Base-by-base conservation (phyloP, 2,113 vertebrate genomes). In the Uria lomvia region DNA sequence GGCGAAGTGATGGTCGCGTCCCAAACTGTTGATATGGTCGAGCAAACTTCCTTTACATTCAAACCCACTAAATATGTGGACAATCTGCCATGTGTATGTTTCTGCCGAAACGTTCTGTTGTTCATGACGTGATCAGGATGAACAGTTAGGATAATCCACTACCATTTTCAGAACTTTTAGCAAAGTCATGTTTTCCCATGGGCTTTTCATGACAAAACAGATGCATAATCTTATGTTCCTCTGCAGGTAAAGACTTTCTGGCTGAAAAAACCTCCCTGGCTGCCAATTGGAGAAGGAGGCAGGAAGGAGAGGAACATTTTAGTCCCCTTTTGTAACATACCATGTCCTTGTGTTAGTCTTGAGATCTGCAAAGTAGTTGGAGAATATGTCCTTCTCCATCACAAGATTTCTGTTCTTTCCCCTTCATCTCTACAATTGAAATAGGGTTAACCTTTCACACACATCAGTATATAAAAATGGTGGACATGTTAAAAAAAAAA, bases 371-470 rank as follows among this genome's bases (percentile, higher is more conserved):
- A 76, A 45, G 29, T 43, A 56, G 20, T 59, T 92, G 73, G 65
- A 63, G 73, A 90, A 45, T 80, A n/a, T 6, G 40, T 83, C 65
- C 94, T 94, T 95, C 85, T 83, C 82, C 56, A 9, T 58, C 73
- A 52, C 42, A 63, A 29, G 24, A 65, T 86, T 63, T 72, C 29
- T 23, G 18, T 13, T 56, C n/a, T 74, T 56, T 49, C 23, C 30
- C 32, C 15, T 67, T 62, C 43, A 74, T 74, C 26, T 43, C 45
- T 88, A 14, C 26, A 66, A n/a, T 1, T 78, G 29, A 77, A 53
- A 29, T 53, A 70, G 21, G 16, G n/a, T 45, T 45, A 96, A 58
- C 29, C 38, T 90, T 89, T 90, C 62, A 55, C 2, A 5, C 23
- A 29, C 8, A 38, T 49, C 29, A 45, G 6, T 53, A 38, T 68